Evolutionary conservation across 2,888 invertebrate species (phyloP), one percentile per base, ranked within the genome.

Genomic region (Tetramorium bicarinatum): DNA sequence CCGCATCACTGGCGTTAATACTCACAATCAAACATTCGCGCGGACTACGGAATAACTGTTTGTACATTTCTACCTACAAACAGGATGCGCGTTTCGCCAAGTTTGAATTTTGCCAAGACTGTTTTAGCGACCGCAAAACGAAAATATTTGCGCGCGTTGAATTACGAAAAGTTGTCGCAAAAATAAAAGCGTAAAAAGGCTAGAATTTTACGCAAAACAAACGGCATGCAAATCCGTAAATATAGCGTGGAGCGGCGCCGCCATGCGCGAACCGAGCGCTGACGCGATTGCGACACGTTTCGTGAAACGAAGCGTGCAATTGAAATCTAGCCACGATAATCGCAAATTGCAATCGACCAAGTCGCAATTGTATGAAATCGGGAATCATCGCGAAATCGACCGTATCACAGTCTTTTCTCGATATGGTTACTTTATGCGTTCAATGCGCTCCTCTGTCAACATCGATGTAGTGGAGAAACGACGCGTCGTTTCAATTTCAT

Each of bases 331-430:
- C 29, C 44, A 59, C 11, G 49, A 49, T 54, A 85, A 81, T 87
- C 86, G 76, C 83, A 34, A 34, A 3, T 3, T 34, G 4, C 29
- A 34, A 34, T 4, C 29, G 72, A 67, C 72, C 84, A 85, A 80
- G 54, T 18, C 47, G 47, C 47, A 80, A 54, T 18, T 29, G 47
- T 67, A 29, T 11, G 25, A 21, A 64, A 29, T 29, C 29, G 15
- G 21, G 29, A 29, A 29, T 29, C 41, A 25, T 66, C 62, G 77
- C 29, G 86, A 88, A 89, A 88, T 87, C 91, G 79, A 85, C 3
- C 79, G 76, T 34, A 82, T 72, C 67, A 21, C 34, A 34, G 4
- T 34, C 74, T 75, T 61, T 49, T 74, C 59, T 71, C 52, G 66
- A 38, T 77, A 82, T 64, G 82, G 74, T 74, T 82, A 44, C 72